Conservation (phyloP, 2,113 vertebrate species). For the Uropsilus gracilis region DNA sequence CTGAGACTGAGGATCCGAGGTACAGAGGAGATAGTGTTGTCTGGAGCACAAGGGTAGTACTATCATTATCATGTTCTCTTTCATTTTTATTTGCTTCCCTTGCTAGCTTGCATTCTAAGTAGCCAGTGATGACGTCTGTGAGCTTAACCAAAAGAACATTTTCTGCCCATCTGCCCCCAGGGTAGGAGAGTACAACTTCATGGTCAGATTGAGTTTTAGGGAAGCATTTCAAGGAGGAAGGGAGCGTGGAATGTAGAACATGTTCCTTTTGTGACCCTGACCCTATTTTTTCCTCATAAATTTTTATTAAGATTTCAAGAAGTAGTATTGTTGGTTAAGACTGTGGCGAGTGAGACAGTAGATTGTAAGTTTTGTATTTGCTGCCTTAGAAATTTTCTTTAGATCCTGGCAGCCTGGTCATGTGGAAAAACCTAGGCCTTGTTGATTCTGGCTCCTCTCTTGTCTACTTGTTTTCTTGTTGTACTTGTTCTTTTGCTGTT, state of each 20-base stretch:
- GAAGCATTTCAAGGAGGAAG: neutral
- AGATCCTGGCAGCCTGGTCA: neutral
- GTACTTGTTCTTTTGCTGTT: slow-evolving; percentile 6
- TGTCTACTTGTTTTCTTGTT: neutral
- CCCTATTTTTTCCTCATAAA: neutral
- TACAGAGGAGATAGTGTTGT: neutral
- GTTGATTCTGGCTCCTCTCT: neutral
- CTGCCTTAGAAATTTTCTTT: neutral
- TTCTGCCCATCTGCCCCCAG: neutral
- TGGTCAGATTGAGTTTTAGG: neutral
- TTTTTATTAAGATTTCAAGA: slow-evolving; percentile 30
- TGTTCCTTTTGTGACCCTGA: slow-evolving; percentile 24
- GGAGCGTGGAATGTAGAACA: neutral
- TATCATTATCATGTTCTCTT: neutral
- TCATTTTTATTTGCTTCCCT: slow-evolving; percentile 34
- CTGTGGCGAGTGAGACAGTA: neutral
- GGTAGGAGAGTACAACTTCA: neutral
- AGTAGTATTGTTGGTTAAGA: neutral
- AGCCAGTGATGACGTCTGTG: neutral
- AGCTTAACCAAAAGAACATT: slow-evolving; percentile 28
- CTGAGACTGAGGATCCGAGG: neutral
- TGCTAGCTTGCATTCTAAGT: neutral
- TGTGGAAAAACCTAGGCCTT: neutral
- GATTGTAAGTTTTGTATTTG: neutral
- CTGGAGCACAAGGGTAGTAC: neutral